These are phyloP conservation scores for Drosophila bocqueti DNA, from an alignment of 1,140 invertebrate species.

Conservation along the genomic window DNA sequence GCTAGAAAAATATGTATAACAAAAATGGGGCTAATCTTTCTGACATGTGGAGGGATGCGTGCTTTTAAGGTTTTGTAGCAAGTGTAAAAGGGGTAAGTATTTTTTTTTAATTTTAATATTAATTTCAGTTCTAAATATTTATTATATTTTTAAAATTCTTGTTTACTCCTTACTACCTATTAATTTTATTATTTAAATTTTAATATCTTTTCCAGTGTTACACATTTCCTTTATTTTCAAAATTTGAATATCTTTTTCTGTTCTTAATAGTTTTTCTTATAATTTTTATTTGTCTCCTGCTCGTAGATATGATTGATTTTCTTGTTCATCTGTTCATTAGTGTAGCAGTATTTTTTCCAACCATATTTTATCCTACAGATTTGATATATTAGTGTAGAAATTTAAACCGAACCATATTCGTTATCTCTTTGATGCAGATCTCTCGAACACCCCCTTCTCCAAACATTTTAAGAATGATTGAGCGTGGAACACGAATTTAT, in stretches of 20 bases:
- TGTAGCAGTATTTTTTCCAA: slow-evolving; percentile 1
- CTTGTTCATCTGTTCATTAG: slow-evolving; percentile 19
- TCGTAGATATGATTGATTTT: slow-evolving; percentile 14
- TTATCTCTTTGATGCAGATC: slow-evolving; percentile 36
- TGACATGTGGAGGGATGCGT: slow-evolving; percentile 20
- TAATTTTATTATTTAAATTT: too few species aligned
- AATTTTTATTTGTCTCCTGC: neutral
- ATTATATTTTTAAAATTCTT: too few species aligned
- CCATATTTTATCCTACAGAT: slow-evolving; percentile 12
- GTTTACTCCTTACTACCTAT: too few species aligned
- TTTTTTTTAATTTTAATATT: too few species aligned
- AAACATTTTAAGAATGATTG: slow-evolving; percentile 40
- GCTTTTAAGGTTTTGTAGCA: neutral
- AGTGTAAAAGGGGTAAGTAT: neutral
- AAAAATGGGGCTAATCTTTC: slow-evolving; percentile 41
- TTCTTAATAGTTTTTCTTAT: too few species aligned
- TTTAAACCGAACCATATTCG: slow-evolving; percentile 32
- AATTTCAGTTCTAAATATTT: too few species aligned
- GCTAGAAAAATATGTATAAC: slow-evolving; percentile 46
- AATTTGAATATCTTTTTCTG: too few species aligned
- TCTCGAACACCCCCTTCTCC: slow-evolving; percentile 2
- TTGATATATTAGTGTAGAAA: slow-evolving; percentile 37
- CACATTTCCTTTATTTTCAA: too few species aligned
- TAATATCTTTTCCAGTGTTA: too few species aligned
- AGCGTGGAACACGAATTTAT: slow-evolving; percentile 22